Base-by-base conservation (phyloP, 2,888 invertebrate species). In the Macrosiphum euphorbiae region DNA sequence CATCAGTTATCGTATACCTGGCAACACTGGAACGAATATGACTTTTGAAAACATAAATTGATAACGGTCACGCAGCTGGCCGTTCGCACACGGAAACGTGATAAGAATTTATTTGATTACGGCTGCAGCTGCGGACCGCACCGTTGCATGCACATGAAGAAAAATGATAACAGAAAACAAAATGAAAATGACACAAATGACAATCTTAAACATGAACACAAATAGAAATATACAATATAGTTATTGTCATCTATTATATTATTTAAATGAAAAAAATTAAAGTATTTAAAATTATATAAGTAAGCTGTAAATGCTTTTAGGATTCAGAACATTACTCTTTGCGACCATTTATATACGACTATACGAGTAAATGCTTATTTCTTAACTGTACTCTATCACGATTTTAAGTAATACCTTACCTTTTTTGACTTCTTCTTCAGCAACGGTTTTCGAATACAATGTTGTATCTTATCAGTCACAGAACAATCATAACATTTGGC, bases 281-380 rank as follows among this genome's bases (percentile, higher is more conserved):
- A 61, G 13, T 35, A 89, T 89, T 44, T 89, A 26, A 89, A 89
- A 61, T 89, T 58, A 89, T 89, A 89, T 61, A 26, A 44, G 20
- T 44, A 16, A 89, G 16, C 58, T 44, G 44, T 89, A 61, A 28
- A 89, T 89, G 41, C 61, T 89, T 44, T 58, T 44, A 58, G 61
- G 58, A 89, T 61, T 89, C 58, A 28, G 58, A 89, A 89, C 8
- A 89, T 89, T 89, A 44, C 28, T 44, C 61, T 89, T 89, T 47
- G 61, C 44, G 58, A 61, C 35, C 61, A 89, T 89, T 61, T 89
- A 89, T 44, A 26, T 61, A 89, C 55, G 26, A 89, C 61, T 44
- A 26, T 61, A 89, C 55, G 26, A 89, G 89, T 89, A 61, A 89
- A 89, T 89, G 28, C 24, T 88, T 88, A 55, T 88, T 88, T 52